A percentile compares a stretch with the other conserved stretches of the same genome.
Evolutionary conservation across 2,797 vertebrate genomes (phyloP).

Genomic region (Spinus olivaceus): DNA sequence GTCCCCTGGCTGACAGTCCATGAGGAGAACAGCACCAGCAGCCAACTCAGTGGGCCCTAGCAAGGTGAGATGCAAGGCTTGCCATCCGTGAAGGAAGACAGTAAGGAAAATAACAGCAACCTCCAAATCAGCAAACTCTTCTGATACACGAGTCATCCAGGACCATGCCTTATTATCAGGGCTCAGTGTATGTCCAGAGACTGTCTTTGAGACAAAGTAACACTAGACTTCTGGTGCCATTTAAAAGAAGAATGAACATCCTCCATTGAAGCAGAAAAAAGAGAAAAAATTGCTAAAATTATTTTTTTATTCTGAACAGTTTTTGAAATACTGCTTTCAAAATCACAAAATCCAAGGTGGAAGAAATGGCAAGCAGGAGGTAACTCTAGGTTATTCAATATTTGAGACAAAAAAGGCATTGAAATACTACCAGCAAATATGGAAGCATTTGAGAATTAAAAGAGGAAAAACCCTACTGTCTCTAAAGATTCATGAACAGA

Average conservation of each 20-base stretch:
- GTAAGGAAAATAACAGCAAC: neutral
- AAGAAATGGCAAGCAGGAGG: neutral
- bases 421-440: neutral
- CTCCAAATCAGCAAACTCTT: neutral
- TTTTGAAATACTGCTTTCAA: neutral
- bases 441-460: neutral
- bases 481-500: neutral
- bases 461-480: neutral
- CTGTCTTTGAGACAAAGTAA: neutral
- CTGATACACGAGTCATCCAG: neutral
- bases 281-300: neutral
- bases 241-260: neutral
- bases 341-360: neutral
- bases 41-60: neutral
- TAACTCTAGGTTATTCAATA: neutral
- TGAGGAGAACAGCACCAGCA: neutral
- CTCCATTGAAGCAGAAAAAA: neutral
- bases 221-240: neutral
- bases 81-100: neutral
- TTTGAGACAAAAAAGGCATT: neutral
- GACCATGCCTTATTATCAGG: neutral
- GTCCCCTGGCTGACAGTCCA: neutral
- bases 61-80: neutral
- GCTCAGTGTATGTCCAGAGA: neutral
- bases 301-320: neutral